Base-by-base conservation (phyloP, 2,797 vertebrate genomes). In the Craterocephalus amniculus region DNA sequence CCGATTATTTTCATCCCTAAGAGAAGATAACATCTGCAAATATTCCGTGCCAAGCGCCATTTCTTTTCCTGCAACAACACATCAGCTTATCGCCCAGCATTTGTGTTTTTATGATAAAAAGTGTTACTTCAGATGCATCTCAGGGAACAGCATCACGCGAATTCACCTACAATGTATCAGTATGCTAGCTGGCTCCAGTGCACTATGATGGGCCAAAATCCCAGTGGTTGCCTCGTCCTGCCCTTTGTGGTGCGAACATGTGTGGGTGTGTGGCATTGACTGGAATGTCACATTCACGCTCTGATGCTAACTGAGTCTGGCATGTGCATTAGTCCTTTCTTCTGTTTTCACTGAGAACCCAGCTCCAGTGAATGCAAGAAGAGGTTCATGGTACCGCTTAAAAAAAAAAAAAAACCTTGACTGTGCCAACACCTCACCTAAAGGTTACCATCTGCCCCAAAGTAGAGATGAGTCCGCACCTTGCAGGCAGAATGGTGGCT, bases 311-410 rank as follows among this genome's bases (percentile, higher is more conserved):
- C 74, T 29, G 58, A 18, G 59, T 74, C 70, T 87, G 85, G 76
- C 86, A 75, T 87, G 83, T 86, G 83, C 76, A 74, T 85, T 79
- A 83, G 85, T 75, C 79, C 72, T 79, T 78, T 84, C 77, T 80
- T 80, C 58, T 63, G 63, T 80, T 87, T 87, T 62, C 32, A 64
- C 70, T 3, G 55, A 88, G 72, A 80, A 78, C 74, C 66, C 74
- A 40, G 78, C 63, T 78, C 45, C 16, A 52, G 55, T 26, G 27
- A 58, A 64, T 38, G 22, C 56, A 67, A 45, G 83, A 83, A 84
- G 43, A 38, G 61, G 69, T 78, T 64, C 63, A 43, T 75, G 78
- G 32, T 89, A 75, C 35, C 43, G 48, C 16, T 63, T 45, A 63
- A 57, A n/a, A n/a, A n/a, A n/a, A n/a, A n/a, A n/a, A n/a, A n/a